phyloP scores from a whole-genome alignment of 2,888 invertebrate species.

The Phrixothrix hirtus region DNA sequence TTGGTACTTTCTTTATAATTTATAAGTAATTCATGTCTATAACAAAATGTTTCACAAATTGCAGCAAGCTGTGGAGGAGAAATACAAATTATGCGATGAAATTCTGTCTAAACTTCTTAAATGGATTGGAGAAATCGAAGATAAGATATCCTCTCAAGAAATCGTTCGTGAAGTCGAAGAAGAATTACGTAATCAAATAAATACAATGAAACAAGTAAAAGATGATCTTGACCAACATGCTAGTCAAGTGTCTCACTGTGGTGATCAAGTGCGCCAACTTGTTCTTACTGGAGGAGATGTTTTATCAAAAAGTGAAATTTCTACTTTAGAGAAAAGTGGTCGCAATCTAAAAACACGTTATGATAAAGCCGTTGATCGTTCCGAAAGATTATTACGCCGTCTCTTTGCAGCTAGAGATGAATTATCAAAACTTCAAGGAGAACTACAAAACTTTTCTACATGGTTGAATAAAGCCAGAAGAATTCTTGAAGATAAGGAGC shows the following conservation, averaged over 20 bases:
- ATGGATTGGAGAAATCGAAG: slow-evolving; percentile 86
- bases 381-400: slow-evolving; percentile 75
- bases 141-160: slow-evolving; percentile 81
- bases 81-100: slow-evolving; percentile 89
- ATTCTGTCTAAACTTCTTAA: slow-evolving; percentile 80
- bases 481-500: slow-evolving; percentile 82
- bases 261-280: slow-evolving; percentile 88
- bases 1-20: too few relatives aligned
- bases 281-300: slow-evolving; percentile 89
- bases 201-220: slow-evolving; percentile 85
- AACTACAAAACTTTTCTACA: slow-evolving; percentile 76
- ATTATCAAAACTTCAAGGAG: slow-evolving; percentile 82
- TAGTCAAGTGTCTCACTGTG: slow-evolving; percentile 80
- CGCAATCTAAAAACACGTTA: slow-evolving; percentile 81
- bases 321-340: slow-evolving; percentile 83
- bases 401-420: slow-evolving; percentile 83
- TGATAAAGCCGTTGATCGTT: slow-evolving; percentile 79
- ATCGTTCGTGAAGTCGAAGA: slow-evolving; percentile 85
- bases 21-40: too few relatives aligned
- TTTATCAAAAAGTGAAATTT: slow-evolving; percentile 89
- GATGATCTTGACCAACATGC: slow-evolving; percentile 88
- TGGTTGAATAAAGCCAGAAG: slow-evolving; percentile 85
- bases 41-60: slow-evolving; percentile 43
- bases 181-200: slow-evolving; percentile 86
- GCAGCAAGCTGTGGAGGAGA: slow-evolving; percentile 94